These are phyloP conservation scores for Meghimatium bilineatum DNA, from an alignment of 2,888 invertebrate species.

Conservation along the genomic window DNA sequence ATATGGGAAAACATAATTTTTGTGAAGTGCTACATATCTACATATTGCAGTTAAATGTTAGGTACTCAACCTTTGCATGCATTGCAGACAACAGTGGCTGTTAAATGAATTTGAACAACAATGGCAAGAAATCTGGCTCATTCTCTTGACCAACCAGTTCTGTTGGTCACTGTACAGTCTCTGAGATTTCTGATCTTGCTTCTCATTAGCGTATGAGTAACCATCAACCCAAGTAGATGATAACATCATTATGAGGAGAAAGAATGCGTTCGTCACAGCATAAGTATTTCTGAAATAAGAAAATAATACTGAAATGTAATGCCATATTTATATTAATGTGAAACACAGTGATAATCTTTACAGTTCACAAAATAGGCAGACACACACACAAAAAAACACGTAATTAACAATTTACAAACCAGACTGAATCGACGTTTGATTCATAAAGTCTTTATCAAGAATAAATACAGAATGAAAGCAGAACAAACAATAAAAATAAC, in stretches of 20 bases:
- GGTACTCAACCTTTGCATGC: constrained; percentile 32
- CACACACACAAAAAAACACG: too few species aligned
- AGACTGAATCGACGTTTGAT: too few species aligned
- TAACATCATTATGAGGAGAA: neutral
- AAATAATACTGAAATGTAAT: neutral
- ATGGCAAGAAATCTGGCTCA: constrained; percentile 32
- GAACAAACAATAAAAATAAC: too few species aligned
- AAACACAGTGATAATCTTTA: too few species aligned
- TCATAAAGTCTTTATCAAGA: too few species aligned
- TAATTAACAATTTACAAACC: too few species aligned
- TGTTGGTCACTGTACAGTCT: neutral
- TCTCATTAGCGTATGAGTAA: neutral
- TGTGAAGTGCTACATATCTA: too few species aligned
- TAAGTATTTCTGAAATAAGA: neutral
- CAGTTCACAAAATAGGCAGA: too few species aligned
- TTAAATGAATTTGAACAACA: constrained; percentile 44
- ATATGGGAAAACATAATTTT: too few species aligned
- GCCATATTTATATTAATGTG: too few species aligned
- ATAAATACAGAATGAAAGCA: too few species aligned
- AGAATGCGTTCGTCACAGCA: neutral
- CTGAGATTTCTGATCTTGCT: neutral
- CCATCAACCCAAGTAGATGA: neutral
- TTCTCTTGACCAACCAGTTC: neutral
- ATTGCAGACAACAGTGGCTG: constrained; percentile 38
- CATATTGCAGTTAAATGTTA: too few species aligned